Base-by-base conservation (phyloP, 2,113 vertebrate genomes). In the Callionymus lyra region DNA sequence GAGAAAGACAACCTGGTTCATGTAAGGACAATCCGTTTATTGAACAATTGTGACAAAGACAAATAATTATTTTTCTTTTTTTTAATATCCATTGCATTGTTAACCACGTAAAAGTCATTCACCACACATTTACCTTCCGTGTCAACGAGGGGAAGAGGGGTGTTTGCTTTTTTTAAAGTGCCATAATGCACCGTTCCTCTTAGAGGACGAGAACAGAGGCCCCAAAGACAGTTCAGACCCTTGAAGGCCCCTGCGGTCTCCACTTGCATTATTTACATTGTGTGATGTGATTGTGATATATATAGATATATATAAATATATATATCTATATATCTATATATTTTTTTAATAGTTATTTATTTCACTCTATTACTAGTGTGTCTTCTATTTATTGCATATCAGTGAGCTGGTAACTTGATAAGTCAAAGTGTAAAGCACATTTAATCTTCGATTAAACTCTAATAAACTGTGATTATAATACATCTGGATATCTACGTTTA, bases 321-420 rank as follows among this genome's bases (percentile, higher is more conserved):
- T 27, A 27, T 27, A n/a, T 27, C 21, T 8, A 27, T 27, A 27
- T 27, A 5, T 27, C 21, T n/a, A n/a, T n/a, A n/a, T n/a, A n/a
- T n/a, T n/a, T n/a, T n/a, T n/a, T n/a, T n/a, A n/a, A n/a, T n/a
- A n/a, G n/a, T n/a, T n/a, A n/a, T 27, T 27, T 27, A 4, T 27
- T 27, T 27, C 21, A 27, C 21, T 47, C 6, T 53, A 36, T 54
- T 48, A 10, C 39, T 53, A 47, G 36, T 64, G 16, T 59, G 47
- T 65, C 34, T 50, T 75, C 44, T 68, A 63, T 51, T 80, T 83
- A 82, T 85, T 86, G 84, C 82, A 85, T 84, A 82, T 76, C 64
- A 61, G 62, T 81, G 73, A 79, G 77, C 72, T 84, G 79, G 83
- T 72, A 68, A 6, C n/a, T 66, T 62, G 53, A 57, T 71, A 13